Evolutionary conservation across 2,797 vertebrate species (phyloP), one percentile per base, ranked within the genome.

Genomic region (Chloroceryle inda): DNA sequence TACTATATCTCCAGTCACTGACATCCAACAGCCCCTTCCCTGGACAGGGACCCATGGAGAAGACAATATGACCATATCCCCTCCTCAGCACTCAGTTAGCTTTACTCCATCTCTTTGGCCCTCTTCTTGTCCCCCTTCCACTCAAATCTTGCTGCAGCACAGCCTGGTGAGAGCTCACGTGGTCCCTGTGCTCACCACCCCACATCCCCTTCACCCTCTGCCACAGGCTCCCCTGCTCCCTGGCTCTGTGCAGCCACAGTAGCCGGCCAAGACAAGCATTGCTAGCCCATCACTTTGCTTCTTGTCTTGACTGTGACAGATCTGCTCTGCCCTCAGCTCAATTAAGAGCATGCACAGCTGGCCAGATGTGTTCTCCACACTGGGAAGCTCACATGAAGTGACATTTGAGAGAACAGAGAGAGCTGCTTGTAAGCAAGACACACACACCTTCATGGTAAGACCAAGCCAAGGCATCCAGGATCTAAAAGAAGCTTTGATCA

Each of bases 391-490:
- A 4, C 0, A 0, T 6, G 14, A 62, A 67, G 33, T 6, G n/a
- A 72, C 16, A 37, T 22, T 8, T 22, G 49, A 18, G 56, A 8
- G 31, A 27, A 29, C 15, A 26, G 45, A 44, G 40, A 27, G 45
- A 83, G 59, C 55, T 33, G 58, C 14, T 20, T 6, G 42, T 3
- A 7, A 78, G 44, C 33, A 1, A 21, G 33, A 14, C n/a, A 11
- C n/a, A 26, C 26, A 1, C 35, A 42, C 27, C 8, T n/a, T 24
- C 38, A 0, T 5, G 3, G 1, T 0, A 14, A 44, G 6, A 56
- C 27, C 52, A 1, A 12, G 26, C 11, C 78, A 49, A 9, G 0
- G 1, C 10, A 31, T 3, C 20, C 59, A 13, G 24, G 13, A 58
- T 10, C 40, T 3, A 38, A 86, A 44, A 1, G 22, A 20, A 26